A percentile compares a stretch with the other conserved stretches of the same genome.
phyloP scores from a whole-genome alignment of 2,113 vertebrate species.

The Zosterops hypoxanthus region DNA sequence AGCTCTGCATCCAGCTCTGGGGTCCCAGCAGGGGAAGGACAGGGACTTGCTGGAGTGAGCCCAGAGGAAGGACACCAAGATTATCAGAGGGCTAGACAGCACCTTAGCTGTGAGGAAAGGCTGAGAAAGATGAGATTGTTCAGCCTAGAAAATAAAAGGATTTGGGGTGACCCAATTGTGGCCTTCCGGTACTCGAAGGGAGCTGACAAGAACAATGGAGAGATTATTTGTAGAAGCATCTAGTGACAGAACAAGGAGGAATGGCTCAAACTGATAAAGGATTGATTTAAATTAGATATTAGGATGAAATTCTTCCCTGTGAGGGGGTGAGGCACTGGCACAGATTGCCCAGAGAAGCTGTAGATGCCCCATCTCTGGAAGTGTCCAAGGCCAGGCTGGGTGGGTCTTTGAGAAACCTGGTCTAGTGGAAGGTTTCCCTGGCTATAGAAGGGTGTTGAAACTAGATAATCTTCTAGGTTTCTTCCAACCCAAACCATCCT shows the following conservation, averaged over 20 bases:
- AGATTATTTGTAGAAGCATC: background rate
- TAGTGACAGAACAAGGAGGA: background rate
- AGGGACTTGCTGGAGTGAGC: background rate
- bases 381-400: background rate
- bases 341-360: background rate
- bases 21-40: background rate
- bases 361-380: background rate
- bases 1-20: background rate
- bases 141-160: background rate
- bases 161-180: too few species aligned
- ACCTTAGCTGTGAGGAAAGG: fast-evolving
- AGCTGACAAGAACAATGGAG: background rate
- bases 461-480: background rate
- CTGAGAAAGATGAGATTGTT: background rate
- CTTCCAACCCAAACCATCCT: background rate
- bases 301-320: background rate
- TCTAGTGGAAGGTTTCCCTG: background rate
- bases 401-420: background rate
- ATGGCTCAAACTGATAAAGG: background rate
- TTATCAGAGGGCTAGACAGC: background rate
- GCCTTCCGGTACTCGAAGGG: background rate
- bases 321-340: background rate
- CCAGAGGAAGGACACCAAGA: fast-evolving
- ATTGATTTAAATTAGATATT: background rate
- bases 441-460: background rate